phyloP scores from a whole-genome alignment of 2,888 invertebrate species.

The Margaritifera margaritifera region DNA sequence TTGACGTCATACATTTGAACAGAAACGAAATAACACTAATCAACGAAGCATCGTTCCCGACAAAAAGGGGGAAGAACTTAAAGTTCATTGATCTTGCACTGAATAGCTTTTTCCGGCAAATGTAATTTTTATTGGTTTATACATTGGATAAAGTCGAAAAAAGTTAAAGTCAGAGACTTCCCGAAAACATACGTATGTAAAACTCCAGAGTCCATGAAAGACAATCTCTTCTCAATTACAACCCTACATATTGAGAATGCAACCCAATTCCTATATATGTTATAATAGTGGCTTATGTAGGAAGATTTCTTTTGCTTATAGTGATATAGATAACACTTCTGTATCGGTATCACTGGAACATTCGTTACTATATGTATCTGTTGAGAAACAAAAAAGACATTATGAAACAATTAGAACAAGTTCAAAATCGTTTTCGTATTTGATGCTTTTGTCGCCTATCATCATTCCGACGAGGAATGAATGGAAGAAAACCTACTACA shows the following conservation, averaged over 20 bases:
- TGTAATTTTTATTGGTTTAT: slow-evolving; percentile 72
- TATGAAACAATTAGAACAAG: neutral
- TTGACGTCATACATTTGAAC: neutral
- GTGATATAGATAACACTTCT: slow-evolving; percentile 46
- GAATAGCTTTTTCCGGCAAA: slow-evolving; percentile 79
- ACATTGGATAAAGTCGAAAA: slow-evolving; percentile 11
- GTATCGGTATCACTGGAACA: slow-evolving; percentile 76
- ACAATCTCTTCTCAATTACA: neutral
- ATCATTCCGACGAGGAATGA: slow-evolving; percentile 80
- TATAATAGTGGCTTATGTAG: too few relatives aligned
- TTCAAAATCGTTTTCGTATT: slow-evolving; percentile 71
- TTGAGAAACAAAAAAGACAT: slow-evolving; percentile 7
- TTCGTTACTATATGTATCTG: slow-evolving; percentile 75
- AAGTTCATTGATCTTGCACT: slow-evolving; percentile 73
- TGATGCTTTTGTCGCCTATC: slow-evolving; percentile 82
- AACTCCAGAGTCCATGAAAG: neutral
- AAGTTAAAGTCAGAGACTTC: too few relatives aligned
- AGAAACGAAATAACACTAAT: neutral
- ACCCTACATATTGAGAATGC: too few relatives aligned
- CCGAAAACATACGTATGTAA: too few relatives aligned
- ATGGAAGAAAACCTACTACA: slow-evolving; percentile 79
- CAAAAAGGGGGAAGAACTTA: neutral
- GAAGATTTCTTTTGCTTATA: neutral
- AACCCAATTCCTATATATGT: too few relatives aligned
- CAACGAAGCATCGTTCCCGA: neutral